Percentiles rank a stretch among this genome's conserved stretches.
phyloP scores from a whole-genome alignment of 1,140 invertebrate genomes.

The Manduca sexta region DNA sequence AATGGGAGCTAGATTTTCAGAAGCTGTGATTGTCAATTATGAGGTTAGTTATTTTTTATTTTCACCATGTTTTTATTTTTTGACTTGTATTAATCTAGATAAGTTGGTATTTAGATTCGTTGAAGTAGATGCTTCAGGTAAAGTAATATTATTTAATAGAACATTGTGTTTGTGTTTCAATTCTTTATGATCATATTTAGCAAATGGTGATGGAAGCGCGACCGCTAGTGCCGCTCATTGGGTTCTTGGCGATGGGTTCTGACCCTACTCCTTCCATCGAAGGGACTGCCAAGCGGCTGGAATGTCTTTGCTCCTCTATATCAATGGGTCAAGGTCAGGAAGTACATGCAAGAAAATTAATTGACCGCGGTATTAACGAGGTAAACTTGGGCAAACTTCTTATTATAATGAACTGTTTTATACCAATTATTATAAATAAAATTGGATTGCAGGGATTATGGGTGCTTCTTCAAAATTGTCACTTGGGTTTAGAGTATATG shows the following conservation, averaged over 20 bases:
- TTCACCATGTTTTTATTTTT: too few species aligned
- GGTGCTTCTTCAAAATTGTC: slow-evolving; percentile 93
- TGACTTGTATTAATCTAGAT: too few species aligned
- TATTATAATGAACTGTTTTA: too few species aligned
- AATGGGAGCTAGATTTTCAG: slow-evolving; percentile 82
- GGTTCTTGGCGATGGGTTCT: slow-evolving; percentile 92
- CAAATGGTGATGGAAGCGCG: slow-evolving; percentile 84
- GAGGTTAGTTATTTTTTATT: slow-evolving; percentile 73
- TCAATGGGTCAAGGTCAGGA: slow-evolving; percentile 97
- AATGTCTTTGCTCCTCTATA: slow-evolving; percentile 79
- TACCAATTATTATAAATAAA: too few species aligned
- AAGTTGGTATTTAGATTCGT: too few species aligned
- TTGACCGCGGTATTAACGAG: slow-evolving; percentile 79
- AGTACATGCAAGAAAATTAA: slow-evolving; percentile 86
- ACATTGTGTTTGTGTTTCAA: not conserved
- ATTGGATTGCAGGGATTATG: slow-evolving; percentile 80
- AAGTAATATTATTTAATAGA: too few species aligned
- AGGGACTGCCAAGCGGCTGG: slow-evolving; percentile 84
- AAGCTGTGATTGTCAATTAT: slow-evolving; percentile 89
- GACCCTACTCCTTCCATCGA: slow-evolving; percentile 93
- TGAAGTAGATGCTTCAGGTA: too few species aligned
- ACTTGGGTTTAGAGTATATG: slow-evolving; percentile 92
- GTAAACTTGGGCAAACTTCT: too few species aligned
- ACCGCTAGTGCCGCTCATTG: slow-evolving; percentile 86
- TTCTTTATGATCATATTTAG: slow-evolving; percentile 22